Evolutionary conservation across 2,888 invertebrate genomes (phyloP).

Genomic region (Drosophila parthenogenetica): DNA sequence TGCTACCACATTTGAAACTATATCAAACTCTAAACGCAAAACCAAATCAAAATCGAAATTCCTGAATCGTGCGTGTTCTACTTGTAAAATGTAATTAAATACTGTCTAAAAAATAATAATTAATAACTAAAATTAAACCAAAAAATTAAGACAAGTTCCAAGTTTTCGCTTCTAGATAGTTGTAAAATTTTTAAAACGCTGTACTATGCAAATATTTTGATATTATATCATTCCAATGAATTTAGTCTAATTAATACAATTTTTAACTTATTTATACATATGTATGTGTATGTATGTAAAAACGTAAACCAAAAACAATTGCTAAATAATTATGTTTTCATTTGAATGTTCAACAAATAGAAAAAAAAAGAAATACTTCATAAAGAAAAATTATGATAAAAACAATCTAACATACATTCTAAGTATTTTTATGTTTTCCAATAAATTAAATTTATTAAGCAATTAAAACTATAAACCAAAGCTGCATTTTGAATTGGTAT

Average conservation of each 20-base stretch:
- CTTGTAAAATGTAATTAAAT: constrained; percentile 61
- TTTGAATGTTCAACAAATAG: constrained; percentile 79
- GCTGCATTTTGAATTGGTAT: constrained; percentile 1
- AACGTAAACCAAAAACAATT: constrained; percentile 42
- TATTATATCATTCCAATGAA: constrained; percentile 84
- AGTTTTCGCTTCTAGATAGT: constrained; percentile 78
- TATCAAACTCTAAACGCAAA: constrained; percentile 33
- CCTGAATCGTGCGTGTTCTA: constrained; percentile 63
- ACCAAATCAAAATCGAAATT: constrained; percentile 49
- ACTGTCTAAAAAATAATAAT: constrained; percentile 40
- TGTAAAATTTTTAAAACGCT: constrained; percentile 78
- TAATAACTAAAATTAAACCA: background rate
- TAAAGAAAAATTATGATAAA: constrained; percentile 15
- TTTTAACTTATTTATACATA: constrained; percentile 82
- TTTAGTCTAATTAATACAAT: constrained; percentile 82
- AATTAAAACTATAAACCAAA: constrained; percentile 42
- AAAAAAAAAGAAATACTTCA: constrained; percentile 19
- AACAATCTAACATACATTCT: constrained; percentile 59
- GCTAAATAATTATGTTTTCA: constrained; percentile 73
- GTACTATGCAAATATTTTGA: constrained; percentile 81
- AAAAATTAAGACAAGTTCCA: constrained; percentile 56
- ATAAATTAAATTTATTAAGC: constrained; percentile 82
- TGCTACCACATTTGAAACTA: constrained; percentile 31
- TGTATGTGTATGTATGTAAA: constrained; percentile 68
- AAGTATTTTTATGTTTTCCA: constrained; percentile 81